phyloP scores from a whole-genome alignment of 2,888 invertebrate genomes.

The Athalia circularis region DNA sequence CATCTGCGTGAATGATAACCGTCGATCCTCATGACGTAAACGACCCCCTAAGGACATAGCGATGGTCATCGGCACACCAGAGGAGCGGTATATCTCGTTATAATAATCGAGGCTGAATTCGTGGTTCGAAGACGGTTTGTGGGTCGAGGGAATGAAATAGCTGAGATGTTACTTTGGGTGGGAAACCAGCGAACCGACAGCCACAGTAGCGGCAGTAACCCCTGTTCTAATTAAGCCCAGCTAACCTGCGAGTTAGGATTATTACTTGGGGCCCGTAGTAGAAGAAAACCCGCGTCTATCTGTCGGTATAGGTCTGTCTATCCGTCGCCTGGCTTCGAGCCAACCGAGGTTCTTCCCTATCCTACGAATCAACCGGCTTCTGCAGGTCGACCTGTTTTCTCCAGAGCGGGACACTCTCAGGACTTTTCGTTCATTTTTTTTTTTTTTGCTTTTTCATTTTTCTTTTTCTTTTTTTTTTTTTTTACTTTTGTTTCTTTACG shows the following conservation, averaged over 20 bases:
- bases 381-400: slow-evolving; percentile 55
- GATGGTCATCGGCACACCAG: slow-evolving; percentile 8
- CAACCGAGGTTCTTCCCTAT: slow-evolving; percentile 56
- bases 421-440: slow-evolving; percentile 48
- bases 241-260: slow-evolving; percentile 71
- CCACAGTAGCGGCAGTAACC: slow-evolving; percentile 55
- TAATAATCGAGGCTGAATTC: slow-evolving; percentile 41
- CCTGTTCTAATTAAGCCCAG: slow-evolving; percentile 71
- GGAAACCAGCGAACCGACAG: slow-evolving; percentile 58
- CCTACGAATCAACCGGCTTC: slow-evolving; percentile 20
- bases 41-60: slow-evolving; percentile 1
- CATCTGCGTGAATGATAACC: background rate
- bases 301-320: slow-evolving; percentile 26
- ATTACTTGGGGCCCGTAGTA: slow-evolving; percentile 60
- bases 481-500: too few species aligned
- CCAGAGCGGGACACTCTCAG: slow-evolving; percentile 54
- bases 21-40: background rate
- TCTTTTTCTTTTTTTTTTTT: too few species aligned
- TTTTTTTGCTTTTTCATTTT: background rate
- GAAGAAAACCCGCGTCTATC: slow-evolving; percentile 46
- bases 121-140: slow-evolving; percentile 37
- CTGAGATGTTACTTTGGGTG: slow-evolving; percentile 59
- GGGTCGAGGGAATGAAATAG: slow-evolving; percentile 59
- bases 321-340: slow-evolving; percentile 63
- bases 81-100: slow-evolving; percentile 17